Base-by-base conservation (phyloP, 30 jellyfish, hydroid and myxozoan genomes). In the Hydra vulgaris region DNA sequence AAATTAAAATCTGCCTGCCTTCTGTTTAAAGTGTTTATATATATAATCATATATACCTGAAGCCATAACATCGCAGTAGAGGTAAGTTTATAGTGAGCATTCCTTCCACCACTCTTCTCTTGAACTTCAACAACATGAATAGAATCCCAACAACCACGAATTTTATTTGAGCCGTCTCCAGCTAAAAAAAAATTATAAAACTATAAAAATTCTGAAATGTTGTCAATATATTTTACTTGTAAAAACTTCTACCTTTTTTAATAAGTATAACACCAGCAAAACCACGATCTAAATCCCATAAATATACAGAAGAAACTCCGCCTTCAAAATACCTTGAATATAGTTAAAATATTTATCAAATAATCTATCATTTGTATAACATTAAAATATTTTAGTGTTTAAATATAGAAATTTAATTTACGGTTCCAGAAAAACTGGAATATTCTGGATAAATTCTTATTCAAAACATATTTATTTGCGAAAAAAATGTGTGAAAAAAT, bases 31-130 rank as follows among this genome's bases (percentile, higher is more conserved):
- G n/a, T n/a, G n/a, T n/a, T n/a, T n/a, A n/a, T n/a, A n/a, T n/a
- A n/a, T n/a, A n/a, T 21, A 19, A 23, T 24, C 7, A 74, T 74
- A 7, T 18, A 8, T 83, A 93, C 99, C 88, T 93, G 99, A 18
- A 93, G 87, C 99, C 99, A 93, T 75, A 93, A 82, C 99, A 93
- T 93, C 12, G 96, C 96, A 24, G 96, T 93, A 26, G 99, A 93
- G 21, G 99, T 93, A 20, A 93, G 70, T 71, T 93, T 93, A 80
- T 92, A 92, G 76, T 87, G 95, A 1, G 96, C 98, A 80, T 92
- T 92, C 52, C 97, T 77, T 17, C 97, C 97, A 1, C 96, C 97
- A 66, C 96, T 89, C 67, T 87, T 90, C 71, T 90, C 97, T 53
- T 86, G 93, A 0, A 93, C 99, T 67, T 93, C 99, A 7, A 93